Evolutionary conservation across 2,113 vertebrate genomes (phyloP).

Genomic region (Sus scrofa): DNA sequence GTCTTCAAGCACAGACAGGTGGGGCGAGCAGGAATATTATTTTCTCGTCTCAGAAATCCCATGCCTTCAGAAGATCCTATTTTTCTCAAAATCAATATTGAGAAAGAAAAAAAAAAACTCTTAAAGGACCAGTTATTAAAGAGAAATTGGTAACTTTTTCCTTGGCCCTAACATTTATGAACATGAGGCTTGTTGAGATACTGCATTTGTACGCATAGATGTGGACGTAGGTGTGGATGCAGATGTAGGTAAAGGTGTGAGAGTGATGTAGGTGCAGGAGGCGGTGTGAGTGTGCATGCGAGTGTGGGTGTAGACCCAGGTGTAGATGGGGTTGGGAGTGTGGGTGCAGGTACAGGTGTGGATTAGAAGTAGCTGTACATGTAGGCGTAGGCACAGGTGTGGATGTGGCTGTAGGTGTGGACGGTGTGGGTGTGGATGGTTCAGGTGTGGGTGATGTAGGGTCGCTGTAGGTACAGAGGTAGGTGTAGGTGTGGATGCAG

Average conservation of each 20-base stretch:
- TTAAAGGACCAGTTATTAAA: background rate
- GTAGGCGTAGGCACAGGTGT: accelerated
- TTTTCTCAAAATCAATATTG: background rate
- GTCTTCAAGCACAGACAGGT: too few species aligned
- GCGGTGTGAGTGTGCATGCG: too few species aligned
- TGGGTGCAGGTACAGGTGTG: accelerated
- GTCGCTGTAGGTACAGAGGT: too few species aligned
- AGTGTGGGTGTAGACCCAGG: background rate
- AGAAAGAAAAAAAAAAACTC: background rate
- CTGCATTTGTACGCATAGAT: accelerated
- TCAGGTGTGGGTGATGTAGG: accelerated
- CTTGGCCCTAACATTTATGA: background rate
- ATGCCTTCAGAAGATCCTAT: background rate
- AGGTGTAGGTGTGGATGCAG: too few species aligned
- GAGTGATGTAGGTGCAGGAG: accelerated
- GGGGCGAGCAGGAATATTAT: too few species aligned
- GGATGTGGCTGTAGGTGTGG: accelerated
- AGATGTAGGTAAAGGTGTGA: accelerated
- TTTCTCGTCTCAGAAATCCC: background rate
- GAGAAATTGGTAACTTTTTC: background rate
- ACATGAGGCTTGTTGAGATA: background rate
- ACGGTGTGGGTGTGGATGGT: accelerated
- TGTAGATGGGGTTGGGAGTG: background rate
- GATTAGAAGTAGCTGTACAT: too few species aligned
- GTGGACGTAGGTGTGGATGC: accelerated